Conservation (phyloP, 2,113 vertebrate genomes). For the Leucopternis melanops region DNA sequence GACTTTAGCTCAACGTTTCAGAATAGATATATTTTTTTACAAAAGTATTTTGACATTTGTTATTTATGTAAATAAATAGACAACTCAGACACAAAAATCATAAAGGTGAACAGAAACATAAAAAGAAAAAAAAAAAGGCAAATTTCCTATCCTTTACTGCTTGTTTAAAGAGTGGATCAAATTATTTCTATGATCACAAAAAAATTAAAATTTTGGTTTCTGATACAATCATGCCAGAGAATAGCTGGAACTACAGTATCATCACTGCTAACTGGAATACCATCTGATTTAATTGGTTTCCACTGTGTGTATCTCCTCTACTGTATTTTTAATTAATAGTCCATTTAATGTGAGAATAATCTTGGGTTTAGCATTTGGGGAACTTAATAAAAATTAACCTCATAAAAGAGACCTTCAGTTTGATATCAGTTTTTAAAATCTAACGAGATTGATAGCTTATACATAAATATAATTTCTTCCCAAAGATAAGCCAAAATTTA, state of each 20-base stretch:
- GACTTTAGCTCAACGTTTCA: not conserved
- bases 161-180: not conserved
- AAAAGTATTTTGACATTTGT: not conserved
- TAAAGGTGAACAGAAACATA: not conserved
- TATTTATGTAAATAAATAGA: not conserved
- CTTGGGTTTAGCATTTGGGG: not conserved
- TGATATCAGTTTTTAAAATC: not conserved
- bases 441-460: not conserved
- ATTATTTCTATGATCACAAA: not conserved
- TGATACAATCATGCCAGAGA: not conserved
- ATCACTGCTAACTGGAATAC: not conserved
- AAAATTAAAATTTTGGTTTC: not conserved
- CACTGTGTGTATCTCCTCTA: not conserved
- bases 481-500: not conserved
- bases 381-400: not conserved
- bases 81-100: not conserved
- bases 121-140: not conserved
- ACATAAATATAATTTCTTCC: not conserved
- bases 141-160: not conserved
- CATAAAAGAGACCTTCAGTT: not conserved
- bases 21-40: not conserved
- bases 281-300: not conserved
- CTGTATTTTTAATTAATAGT: not conserved
- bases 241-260: not conserved
- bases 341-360: not conserved